Evolutionary conservation across 2,797 vertebrate genomes (phyloP).

Genomic region (Pyrocephalus nanus): DNA sequence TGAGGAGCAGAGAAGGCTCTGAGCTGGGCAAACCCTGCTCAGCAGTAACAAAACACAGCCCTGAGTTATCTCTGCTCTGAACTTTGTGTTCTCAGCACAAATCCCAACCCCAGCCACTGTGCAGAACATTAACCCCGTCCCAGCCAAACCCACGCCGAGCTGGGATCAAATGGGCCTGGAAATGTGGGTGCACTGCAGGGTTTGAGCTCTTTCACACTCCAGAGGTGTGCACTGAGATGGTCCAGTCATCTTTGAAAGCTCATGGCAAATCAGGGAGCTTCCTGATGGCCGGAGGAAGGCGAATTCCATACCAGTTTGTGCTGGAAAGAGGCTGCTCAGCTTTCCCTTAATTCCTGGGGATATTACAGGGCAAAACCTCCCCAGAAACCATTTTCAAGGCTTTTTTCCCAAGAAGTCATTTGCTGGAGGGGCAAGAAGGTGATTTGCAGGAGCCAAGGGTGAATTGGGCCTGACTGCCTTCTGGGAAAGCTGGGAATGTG

Average conservation of each 20-base stretch:
- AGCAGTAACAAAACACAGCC: not conserved
- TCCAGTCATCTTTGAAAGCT: not conserved
- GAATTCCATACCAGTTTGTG: rapidly evolving
- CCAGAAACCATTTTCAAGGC: not conserved
- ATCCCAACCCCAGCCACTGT: not conserved
- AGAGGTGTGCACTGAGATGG: not conserved
- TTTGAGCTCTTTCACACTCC: not conserved
- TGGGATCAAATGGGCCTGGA: not conserved
- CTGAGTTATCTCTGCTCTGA: not conserved
- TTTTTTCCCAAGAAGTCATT: not conserved
- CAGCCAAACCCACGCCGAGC: not conserved
- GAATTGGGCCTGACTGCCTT: not conserved
- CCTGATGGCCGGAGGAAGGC: not conserved
- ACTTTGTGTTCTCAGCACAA: not conserved
- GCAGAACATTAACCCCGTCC: not conserved
- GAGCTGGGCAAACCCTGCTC: not conserved
- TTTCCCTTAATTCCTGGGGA: not conserved
- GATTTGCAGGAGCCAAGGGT: not conserved
- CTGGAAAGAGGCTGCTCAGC: not conserved
- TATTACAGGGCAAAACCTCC: not conserved
- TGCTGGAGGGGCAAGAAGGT: not conserved
- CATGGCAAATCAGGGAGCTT: not conserved
- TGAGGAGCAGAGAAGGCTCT: not conserved
- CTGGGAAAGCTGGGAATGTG: not conserved
- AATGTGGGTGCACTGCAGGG: not conserved